These are phyloP conservation scores for Leucophenga montana DNA, from an alignment of 2,888 invertebrate species.

Conservation along the genomic window DNA sequence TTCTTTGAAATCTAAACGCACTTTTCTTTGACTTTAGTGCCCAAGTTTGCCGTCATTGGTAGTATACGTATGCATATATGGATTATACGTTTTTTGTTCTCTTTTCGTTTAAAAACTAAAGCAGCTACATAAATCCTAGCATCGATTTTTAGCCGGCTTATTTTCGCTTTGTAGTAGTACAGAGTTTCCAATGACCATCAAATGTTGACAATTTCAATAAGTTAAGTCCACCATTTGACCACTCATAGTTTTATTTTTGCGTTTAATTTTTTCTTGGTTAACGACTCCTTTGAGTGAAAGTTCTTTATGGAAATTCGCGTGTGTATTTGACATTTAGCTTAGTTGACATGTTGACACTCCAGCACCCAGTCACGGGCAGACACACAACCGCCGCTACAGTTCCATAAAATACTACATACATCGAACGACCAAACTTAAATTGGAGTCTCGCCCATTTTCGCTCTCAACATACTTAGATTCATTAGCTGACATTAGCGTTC, in stretches of 20 bases:
- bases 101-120: background rate
- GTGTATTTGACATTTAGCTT: constrained; percentile 69
- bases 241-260: background rate
- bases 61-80: too few species aligned
- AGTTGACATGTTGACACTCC: constrained; percentile 69
- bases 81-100: background rate
- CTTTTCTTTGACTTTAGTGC: constrained; percentile 47
- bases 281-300: constrained; percentile 65
- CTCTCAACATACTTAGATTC: background rate
- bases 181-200: background rate
- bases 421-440: too few species aligned
- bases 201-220: background rate
- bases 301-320: constrained; percentile 67
- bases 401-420: too few species aligned
- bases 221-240: background rate
- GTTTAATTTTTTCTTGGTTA: constrained; percentile 41
- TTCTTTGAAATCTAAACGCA: constrained; percentile 21
- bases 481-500: constrained; percentile 25
- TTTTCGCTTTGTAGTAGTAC: constrained; percentile 8
- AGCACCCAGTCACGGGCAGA: constrained; percentile 17
- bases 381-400: background rate
- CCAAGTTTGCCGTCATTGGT: constrained; percentile 30
- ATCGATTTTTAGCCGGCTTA: background rate
- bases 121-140: constrained; percentile 8
- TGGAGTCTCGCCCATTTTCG: too few species aligned